Conservation (phyloP, 1,140 invertebrate genomes). For the Macrobrachium nipponense region DNA sequence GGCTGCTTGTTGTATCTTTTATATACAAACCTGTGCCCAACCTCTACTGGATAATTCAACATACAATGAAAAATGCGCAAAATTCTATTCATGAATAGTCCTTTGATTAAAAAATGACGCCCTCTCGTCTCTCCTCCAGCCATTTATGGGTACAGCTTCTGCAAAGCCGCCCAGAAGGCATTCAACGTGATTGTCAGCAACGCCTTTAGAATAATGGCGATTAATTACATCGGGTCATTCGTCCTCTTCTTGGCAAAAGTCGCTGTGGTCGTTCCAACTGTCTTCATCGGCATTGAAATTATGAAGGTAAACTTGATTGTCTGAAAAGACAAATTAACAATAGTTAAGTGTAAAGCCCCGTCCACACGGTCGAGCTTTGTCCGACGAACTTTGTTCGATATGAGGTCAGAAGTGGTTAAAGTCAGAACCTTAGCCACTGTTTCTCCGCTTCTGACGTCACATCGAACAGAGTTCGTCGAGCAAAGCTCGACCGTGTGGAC, state of each 20-base stretch:
- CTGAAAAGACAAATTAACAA: slow-evolving; percentile 46
- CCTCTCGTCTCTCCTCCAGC: slow-evolving; percentile 69
- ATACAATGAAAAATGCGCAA: too few species aligned
- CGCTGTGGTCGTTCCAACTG: slow-evolving; percentile 84
- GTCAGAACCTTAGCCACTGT: too few species aligned
- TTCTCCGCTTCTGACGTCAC: too few species aligned
- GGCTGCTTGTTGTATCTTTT: not conserved
- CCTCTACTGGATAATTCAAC: too few species aligned
- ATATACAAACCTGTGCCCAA: not conserved
- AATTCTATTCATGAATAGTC: too few species aligned
- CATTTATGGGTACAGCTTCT: slow-evolving; percentile 80
- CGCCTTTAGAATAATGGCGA: slow-evolving; percentile 87
- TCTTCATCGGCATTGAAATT: slow-evolving; percentile 77
- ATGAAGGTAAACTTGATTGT: slow-evolving; percentile 72
- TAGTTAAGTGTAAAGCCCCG: slow-evolving; percentile 41
- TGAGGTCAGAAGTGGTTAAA: too few species aligned
- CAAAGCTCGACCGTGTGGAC: too few species aligned
- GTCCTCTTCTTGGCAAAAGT: slow-evolving; percentile 91
- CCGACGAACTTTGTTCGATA: too few species aligned
- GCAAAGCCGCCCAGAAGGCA: slow-evolving; percentile 77
- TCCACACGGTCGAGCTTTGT: too few species aligned
- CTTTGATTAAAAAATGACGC: not conserved
- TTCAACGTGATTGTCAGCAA: slow-evolving; percentile 86
- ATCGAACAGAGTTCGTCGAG: too few species aligned
- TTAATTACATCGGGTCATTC: slow-evolving; percentile 95